Conservation (phyloP, 2,113 vertebrate genomes). For the Megaceryle torquata region DNA sequence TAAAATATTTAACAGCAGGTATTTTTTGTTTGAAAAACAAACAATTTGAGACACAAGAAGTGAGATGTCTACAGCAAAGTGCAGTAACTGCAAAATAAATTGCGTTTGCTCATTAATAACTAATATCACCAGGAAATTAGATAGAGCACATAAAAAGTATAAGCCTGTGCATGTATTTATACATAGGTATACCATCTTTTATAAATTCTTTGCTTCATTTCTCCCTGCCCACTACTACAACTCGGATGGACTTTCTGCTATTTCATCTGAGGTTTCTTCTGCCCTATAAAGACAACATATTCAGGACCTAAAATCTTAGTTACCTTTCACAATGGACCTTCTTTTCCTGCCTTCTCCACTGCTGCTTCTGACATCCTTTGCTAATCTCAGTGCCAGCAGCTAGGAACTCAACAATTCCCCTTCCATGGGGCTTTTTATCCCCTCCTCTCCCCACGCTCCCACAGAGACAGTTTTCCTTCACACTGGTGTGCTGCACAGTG, state of each 20-base stretch:
- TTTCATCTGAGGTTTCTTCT: background rate
- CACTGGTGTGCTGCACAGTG: background rate
- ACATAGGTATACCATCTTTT: background rate
- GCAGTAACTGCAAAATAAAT: background rate
- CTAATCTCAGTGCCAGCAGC: background rate
- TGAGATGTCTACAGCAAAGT: background rate
- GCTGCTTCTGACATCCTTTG: background rate
- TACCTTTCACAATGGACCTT: background rate
- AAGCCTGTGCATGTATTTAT: background rate
- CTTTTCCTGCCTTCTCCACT: background rate
- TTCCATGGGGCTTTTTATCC: background rate
- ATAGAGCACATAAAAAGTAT: background rate
- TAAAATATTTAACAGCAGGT: slow-evolving; percentile 32
- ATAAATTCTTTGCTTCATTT: background rate
- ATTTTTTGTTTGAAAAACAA: slow-evolving; percentile 14
- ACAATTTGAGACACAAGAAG: background rate
- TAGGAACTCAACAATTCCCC: background rate
- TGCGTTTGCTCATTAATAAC: background rate
- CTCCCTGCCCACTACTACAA: background rate
- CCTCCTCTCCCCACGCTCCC: background rate
- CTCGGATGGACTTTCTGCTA: background rate
- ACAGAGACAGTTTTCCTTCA: background rate
- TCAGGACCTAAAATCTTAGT: background rate
- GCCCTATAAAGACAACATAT: background rate
- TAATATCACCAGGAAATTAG: background rate